Evolutionary conservation across 2,113 vertebrate species (phyloP).

Genomic region (Cryptoleucopteryx plumbea): DNA sequence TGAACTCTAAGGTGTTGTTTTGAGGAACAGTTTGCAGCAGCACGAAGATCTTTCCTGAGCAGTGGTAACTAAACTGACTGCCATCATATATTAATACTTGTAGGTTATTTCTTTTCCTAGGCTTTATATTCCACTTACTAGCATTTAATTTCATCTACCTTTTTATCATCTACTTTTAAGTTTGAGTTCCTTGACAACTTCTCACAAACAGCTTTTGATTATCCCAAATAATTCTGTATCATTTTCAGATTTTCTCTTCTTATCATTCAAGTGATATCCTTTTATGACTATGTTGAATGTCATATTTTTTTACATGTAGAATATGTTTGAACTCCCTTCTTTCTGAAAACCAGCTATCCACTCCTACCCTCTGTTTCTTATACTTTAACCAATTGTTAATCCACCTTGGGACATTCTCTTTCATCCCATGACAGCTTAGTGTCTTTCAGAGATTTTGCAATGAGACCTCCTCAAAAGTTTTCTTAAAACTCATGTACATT

Average conservation of each 20-base stretch:
- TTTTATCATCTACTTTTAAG: neutral
- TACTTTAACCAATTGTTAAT: neutral
- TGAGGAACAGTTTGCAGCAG: neutral
- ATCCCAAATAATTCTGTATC: neutral
- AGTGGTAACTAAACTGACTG: neutral
- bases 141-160: neutral
- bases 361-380: neutral
- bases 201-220: neutral
- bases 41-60: neutral
- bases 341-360: neutral
- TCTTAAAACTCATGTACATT: neutral
- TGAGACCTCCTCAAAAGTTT: neutral
- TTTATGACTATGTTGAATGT: neutral
- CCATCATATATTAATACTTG: neutral
- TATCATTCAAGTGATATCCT: neutral
- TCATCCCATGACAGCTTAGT: neutral
- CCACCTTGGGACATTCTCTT: neutral
- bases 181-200: neutral
- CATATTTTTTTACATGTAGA: neutral
- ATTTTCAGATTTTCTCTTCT: neutral
- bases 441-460: neutral
- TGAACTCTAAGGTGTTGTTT: neutral
- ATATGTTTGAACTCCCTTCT: neutral
- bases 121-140: neutral
- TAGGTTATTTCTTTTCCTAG: neutral